Evolutionary conservation across 2,888 invertebrate species (phyloP), one percentile per base, ranked within the genome.

Genomic region (Stegana nigrithorax): DNA sequence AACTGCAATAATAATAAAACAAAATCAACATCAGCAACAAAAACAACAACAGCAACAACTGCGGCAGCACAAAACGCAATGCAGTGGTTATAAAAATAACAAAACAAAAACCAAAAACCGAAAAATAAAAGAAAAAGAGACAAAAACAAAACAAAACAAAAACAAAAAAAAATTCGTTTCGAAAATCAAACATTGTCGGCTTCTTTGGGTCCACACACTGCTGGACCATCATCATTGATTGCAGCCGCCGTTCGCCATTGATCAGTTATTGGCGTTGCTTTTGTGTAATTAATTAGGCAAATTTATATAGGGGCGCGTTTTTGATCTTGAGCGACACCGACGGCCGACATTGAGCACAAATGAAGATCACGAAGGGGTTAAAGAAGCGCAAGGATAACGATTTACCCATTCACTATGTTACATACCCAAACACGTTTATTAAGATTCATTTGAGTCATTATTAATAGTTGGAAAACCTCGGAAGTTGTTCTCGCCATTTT

Each of bases 201-300:
- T 17, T 51, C 47, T 58, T 59, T 59, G 29, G 47, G 14, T 39
- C 17, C n/a, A n/a, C n/a, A n/a, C n/a, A n/a, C n/a, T n/a, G n/a
- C 19, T 59, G 27, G 7, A 14, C 23, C 21, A 6, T 56, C 23
- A 12, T 10, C 23, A 29, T 45, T 29, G 59, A 71, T 64, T 73
- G 66, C 71, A 68, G 64, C 39, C 71, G 75, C 27, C 25, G 47
- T 25, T 56, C 70, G 67, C 32, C 66, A 67, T 70, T 74, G 75
- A 73, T 73, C 77, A 65, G 65, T 70, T 75, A 75, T 75, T 75
- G 75, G 36, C 21, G 10, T 55, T 55, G 50, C 36, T 65, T 64
- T 73, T 67, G 63, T 70, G 73, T 75, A 76, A 78, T 76, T 76
- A 76, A 78, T 76, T 76, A 78, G 74, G 71, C 73, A 73, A 72